Conservation (phyloP, 2,888 invertebrate genomes). For the Anoplius nigerrimus region DNA sequence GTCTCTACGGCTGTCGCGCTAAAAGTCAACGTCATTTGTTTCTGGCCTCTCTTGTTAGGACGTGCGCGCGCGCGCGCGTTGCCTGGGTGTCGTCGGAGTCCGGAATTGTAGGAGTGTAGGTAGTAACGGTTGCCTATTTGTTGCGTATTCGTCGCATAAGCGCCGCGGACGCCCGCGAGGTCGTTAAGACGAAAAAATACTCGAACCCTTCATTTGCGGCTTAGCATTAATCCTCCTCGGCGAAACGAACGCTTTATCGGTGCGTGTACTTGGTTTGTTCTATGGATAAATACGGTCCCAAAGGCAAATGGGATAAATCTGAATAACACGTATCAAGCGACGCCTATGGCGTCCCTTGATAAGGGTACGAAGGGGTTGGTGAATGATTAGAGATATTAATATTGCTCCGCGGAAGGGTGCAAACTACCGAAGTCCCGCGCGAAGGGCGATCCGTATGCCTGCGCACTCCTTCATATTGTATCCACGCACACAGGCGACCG, state of each 20-base stretch:
- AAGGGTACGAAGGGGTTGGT: slow-evolving; percentile 72
- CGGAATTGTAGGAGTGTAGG: not conserved
- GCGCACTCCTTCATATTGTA: slow-evolving; percentile 12
- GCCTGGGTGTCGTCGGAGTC: too few species aligned
- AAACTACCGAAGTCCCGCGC: slow-evolving; percentile 55
- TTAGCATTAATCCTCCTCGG: slow-evolving; percentile 60
- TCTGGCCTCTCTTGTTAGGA: too few species aligned
- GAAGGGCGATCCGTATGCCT: slow-evolving; percentile 41
- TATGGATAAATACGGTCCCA: slow-evolving; percentile 64
- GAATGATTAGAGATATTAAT: slow-evolving; percentile 75
- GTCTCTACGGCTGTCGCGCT: too few species aligned
- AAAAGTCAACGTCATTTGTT: too few species aligned
- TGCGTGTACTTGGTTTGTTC: slow-evolving; percentile 64
- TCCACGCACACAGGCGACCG: slow-evolving; percentile 8
- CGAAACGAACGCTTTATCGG: slow-evolving; percentile 62
- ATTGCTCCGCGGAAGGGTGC: slow-evolving; percentile 65
- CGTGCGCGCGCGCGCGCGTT: too few species aligned
- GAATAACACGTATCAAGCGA: slow-evolving; percentile 71
- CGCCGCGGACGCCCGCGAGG: slow-evolving; percentile 13
- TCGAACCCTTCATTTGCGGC: slow-evolving; percentile 48
- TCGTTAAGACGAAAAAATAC: slow-evolving; percentile 32
- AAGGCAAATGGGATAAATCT: slow-evolving; percentile 71
- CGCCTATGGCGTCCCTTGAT: slow-evolving; percentile 70
- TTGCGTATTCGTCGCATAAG: not conserved
- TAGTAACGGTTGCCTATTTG: not conserved